Base-by-base conservation (phyloP, 2,888 invertebrate species). In the Peribatodes rhomboidaria region DNA sequence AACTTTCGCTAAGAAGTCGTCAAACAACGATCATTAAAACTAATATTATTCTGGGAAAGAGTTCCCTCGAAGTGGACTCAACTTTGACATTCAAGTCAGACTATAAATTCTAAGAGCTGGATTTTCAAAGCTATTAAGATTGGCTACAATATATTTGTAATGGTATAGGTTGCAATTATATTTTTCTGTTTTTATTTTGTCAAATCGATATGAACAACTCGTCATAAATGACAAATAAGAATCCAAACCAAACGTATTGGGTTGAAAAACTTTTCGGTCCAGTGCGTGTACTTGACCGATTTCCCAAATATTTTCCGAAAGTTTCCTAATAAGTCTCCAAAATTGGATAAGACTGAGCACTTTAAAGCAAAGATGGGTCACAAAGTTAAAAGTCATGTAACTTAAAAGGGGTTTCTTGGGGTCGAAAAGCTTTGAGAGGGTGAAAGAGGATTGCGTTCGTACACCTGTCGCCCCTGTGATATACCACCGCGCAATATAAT, bases 311-410 rank as follows among this genome's bases (percentile, higher is more conserved):
- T 73, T 71, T 66, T 69, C 71, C 61, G 61, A 75, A 80, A 81
- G 75, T 77, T 81, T 70, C 44, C 59, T 80, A 77, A 77, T 80
- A 81, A 80, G 75, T 74, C 80, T 76, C 75, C 77, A 79, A 80
- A 83, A 83, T 85, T 84, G 85, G 84, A 84, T 87, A 87, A 88
- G 85, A 84, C 85, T 80, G 77, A 85, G 84, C 81, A 85, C 86
- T 89, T 89, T 87, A 89, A 90, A 91, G 88, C 88, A 88, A 88
- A 89, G 89, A 87, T 85, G 87, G 89, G 89, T 89, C 90, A 88
- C 90, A 89, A 91, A 92, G 92, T 92, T 91, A 90, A 92, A 92
- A 92, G 92, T 92, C 92, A 91, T 92, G 92, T 92, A 87, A 89
- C 90, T 90, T 92, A 91, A 92, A 92, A 90, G 90, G 89, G 90